Evolutionary conservation across 2,888 invertebrate genomes (phyloP).

Genomic region (Cyrtodaria siliqua): DNA sequence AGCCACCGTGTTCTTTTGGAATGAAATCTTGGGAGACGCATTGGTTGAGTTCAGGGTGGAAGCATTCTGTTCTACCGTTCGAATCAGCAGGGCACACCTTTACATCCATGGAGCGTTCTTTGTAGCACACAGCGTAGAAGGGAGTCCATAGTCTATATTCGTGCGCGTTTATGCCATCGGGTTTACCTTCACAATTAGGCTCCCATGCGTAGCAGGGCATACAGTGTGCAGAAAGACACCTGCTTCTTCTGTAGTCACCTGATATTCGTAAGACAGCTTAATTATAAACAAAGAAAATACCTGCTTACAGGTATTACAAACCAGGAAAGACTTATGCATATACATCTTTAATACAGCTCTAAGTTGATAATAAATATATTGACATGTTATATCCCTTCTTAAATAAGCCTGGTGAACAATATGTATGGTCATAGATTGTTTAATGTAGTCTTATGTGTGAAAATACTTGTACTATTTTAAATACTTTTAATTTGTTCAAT

Average conservation of each 20-base stretch:
- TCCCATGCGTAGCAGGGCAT: constrained; percentile 51
- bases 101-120: constrained; percentile 46
- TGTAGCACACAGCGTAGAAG: constrained; percentile 58
- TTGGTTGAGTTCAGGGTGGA: constrained; percentile 67
- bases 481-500: too few relatives aligned
- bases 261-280: too few relatives aligned
- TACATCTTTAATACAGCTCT: too few relatives aligned
- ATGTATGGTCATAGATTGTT: too few relatives aligned
- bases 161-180: constrained; percentile 55
- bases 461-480: too few relatives aligned
- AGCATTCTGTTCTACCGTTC: constrained; percentile 50
- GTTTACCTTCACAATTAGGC: constrained; percentile 59
- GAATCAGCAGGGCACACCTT: constrained; percentile 44
- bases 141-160: constrained; percentile 54
- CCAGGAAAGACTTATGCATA: too few relatives aligned
- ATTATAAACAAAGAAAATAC: too few relatives aligned
- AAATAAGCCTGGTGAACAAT: too few relatives aligned
- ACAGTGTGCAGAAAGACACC: constrained; percentile 55
- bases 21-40: constrained; percentile 54
- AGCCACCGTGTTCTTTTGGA: constrained; percentile 70
- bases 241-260: constrained; percentile 61
- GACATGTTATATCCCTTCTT: too few relatives aligned
- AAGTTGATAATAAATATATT: too few relatives aligned
- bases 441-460: too few relatives aligned
- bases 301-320: too few relatives aligned